phyloP scores from a whole-genome alignment of 2,888 invertebrate species.

The Corythucha ciliata region DNA sequence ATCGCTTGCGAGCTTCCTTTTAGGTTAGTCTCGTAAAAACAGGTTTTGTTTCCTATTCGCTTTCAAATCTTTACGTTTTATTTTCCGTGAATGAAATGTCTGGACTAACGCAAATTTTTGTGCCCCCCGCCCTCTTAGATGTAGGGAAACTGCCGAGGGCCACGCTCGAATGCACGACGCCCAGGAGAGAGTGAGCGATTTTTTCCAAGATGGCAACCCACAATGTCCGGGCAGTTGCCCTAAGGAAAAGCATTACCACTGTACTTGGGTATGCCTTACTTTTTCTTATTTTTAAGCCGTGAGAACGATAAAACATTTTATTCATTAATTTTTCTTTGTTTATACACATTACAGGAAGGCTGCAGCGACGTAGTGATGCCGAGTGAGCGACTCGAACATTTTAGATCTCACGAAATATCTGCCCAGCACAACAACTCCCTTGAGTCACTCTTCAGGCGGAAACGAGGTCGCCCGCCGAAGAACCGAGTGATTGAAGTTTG shows the following conservation, averaged over 20 bases:
- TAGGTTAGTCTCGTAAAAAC: conserved; percentile 52
- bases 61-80: too few relatives aligned
- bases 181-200: conserved; percentile 75
- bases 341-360: conserved; percentile 33
- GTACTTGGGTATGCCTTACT: conserved; percentile 60
- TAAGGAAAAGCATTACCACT: conserved; percentile 78
- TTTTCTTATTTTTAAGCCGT: not conserved
- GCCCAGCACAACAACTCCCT: conserved; percentile 63
- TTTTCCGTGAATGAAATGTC: too few relatives aligned
- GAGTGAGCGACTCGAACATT: conserved; percentile 36
- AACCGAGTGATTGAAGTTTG: conserved; percentile 88
- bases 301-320: not conserved
- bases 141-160: conserved; percentile 52
- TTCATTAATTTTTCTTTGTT: not conserved
- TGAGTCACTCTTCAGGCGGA: conserved; percentile 85
- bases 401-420: conserved; percentile 36
- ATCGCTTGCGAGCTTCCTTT: conserved; percentile 66
- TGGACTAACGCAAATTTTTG: too few relatives aligned
- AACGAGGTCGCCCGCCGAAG: conserved; percentile 92
- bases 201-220: conserved; percentile 60
- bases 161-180: conserved; percentile 83
- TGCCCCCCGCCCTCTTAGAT: conserved; percentile 30
- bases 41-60: too few relatives aligned
- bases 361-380: conserved; percentile 37
- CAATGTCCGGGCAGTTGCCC: conserved; percentile 45